Conservation (phyloP, 2,888 invertebrate genomes). For the Halictus quadricinctus region DNA sequence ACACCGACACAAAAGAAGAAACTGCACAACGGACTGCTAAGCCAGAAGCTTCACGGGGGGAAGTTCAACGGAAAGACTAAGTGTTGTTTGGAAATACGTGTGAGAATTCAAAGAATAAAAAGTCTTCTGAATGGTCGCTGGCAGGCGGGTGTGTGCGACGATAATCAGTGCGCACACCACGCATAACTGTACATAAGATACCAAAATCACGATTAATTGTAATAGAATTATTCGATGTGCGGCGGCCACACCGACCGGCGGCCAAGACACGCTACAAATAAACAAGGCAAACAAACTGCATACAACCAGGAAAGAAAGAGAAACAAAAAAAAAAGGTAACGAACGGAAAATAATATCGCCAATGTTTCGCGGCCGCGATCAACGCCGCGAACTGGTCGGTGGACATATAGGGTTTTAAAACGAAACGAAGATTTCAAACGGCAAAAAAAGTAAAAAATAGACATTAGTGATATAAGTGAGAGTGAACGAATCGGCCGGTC, state of each 20-base stretch:
- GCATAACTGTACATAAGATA: constrained; percentile 75
- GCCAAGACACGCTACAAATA: constrained; percentile 41
- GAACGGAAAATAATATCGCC: constrained; percentile 10
- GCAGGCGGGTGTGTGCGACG: constrained; percentile 71
- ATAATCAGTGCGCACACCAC: constrained; percentile 58
- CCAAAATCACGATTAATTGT: constrained; percentile 76
- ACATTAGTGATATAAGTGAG: constrained; percentile 69
- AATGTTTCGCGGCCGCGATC: constrained; percentile 43
- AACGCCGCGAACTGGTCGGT: constrained; percentile 39
- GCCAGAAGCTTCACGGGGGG: constrained; percentile 30
- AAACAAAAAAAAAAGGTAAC: neutral
- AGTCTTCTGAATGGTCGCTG: constrained; percentile 76
- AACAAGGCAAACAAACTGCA: constrained; percentile 12
- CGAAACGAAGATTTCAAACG: constrained; percentile 34
- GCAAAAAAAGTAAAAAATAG: constrained; percentile 40
- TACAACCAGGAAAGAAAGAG: neutral
- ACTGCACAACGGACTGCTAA: constrained; percentile 55
- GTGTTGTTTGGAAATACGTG: constrained; percentile 63
- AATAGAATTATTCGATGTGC: constrained; percentile 76
- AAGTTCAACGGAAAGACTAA: constrained; percentile 48
- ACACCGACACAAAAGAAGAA: constrained; percentile 46
- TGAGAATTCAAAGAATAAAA: constrained; percentile 47
- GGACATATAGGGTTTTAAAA: constrained; percentile 59
- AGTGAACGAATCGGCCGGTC: constrained; percentile 69
- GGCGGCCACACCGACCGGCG: constrained; percentile 70